These are phyloP conservation scores for Pteruthius melanotis DNA, from an alignment of 2,113 vertebrate species.

Conservation along the genomic window DNA sequence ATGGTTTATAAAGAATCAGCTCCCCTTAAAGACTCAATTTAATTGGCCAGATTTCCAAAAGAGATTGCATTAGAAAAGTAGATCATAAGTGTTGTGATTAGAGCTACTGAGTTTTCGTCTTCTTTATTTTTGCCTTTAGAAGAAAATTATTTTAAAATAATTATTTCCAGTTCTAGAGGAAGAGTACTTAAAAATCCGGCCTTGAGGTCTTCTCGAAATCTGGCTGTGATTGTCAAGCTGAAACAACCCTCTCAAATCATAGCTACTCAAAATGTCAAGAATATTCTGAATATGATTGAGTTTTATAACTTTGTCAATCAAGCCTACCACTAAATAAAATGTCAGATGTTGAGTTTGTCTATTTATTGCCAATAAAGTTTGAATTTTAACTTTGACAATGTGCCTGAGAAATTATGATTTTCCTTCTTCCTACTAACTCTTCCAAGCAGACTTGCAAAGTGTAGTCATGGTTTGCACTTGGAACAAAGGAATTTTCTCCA, in stretches of 20 bases:
- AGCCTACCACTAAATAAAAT: constrained; percentile 3
- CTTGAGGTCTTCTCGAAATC: constrained; percentile 1
- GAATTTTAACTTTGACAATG: background rate
- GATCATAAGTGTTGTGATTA: background rate
- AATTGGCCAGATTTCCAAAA: background rate
- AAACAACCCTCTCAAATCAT: background rate
- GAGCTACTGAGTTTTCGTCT: background rate
- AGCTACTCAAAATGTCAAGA: background rate
- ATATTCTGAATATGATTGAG: background rate
- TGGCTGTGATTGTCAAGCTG: background rate
- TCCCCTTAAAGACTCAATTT: background rate
- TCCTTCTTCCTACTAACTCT: background rate
- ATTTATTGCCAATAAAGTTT: background rate
- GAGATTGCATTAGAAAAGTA: background rate
- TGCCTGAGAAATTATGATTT: background rate
- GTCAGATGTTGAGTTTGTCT: background rate
- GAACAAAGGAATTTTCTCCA: background rate
- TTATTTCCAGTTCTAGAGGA: background rate
- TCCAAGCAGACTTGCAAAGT: background rate
- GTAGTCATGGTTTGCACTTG: background rate
- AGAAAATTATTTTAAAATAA: background rate
- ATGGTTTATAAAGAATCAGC: background rate
- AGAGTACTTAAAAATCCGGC: background rate
- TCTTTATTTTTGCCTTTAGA: background rate
- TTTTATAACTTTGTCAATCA: background rate